phyloP scores from a whole-genome alignment of 2,113 vertebrate species.

The Cricetomys ansorgei region DNA sequence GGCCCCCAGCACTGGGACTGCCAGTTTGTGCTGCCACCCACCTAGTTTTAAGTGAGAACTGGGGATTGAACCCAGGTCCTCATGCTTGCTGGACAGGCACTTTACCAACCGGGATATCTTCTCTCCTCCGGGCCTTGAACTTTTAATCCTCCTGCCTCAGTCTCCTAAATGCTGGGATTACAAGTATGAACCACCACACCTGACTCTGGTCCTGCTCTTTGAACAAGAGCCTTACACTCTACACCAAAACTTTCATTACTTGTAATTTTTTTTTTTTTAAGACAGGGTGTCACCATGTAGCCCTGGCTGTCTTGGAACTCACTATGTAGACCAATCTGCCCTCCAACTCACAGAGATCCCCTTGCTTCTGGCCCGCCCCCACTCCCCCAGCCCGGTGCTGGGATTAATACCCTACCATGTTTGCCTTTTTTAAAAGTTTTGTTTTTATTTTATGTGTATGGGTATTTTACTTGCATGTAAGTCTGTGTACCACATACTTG shows the following conservation, averaged over 20 bases:
- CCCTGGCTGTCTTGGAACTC: not conserved
- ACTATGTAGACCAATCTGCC: not conserved
- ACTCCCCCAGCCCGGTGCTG: not conserved
- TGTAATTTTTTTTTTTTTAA: too few relatives aligned
- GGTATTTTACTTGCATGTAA: not conserved
- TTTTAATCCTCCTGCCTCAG: not conserved
- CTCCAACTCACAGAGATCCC: not conserved
- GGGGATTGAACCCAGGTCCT: not conserved
- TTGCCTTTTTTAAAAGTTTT: not conserved
- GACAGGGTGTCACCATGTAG: not conserved
- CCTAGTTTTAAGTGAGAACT: not conserved
- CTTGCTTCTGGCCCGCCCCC: not conserved
- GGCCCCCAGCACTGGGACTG: not conserved
- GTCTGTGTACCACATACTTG: not conserved
- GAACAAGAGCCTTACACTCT: not conserved
- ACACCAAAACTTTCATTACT: too few relatives aligned
- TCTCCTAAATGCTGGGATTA: not conserved
- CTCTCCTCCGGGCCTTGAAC: not conserved
- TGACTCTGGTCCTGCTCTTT: not conserved
- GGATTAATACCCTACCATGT: too few relatives aligned
- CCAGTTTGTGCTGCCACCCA: not conserved
- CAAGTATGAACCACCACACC: not conserved
- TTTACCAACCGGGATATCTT: not conserved
- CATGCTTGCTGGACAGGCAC: too few relatives aligned
- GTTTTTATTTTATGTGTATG: not conserved